Conservation (phyloP, 2,888 invertebrate species). For the Sturmia bella region DNA sequence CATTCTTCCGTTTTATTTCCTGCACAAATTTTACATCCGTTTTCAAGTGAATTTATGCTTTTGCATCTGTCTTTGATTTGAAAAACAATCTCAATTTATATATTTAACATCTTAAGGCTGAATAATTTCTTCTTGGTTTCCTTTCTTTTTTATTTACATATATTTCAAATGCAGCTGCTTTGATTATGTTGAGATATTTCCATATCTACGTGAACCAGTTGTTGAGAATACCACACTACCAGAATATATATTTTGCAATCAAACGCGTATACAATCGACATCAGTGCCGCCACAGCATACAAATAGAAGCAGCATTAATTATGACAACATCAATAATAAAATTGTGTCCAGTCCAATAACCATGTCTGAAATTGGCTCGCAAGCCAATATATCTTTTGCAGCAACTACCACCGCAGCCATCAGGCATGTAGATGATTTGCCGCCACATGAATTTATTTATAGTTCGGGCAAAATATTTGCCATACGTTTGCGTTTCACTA, state of each 20-base stretch:
- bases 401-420: constrained; percentile 54
- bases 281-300: constrained; percentile 58
- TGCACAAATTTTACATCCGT: constrained; percentile 48
- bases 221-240: constrained; percentile 79
- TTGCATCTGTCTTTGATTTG: constrained; percentile 16
- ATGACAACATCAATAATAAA: constrained; percentile 34
- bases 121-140: constrained; percentile 32
- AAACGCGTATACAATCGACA: constrained; percentile 65
- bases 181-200: constrained; percentile 81
- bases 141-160: too few relatives aligned
- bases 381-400: constrained; percentile 63
- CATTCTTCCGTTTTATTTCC: constrained; percentile 51
- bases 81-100: not conserved
- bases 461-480: constrained; percentile 77
- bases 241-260: constrained; percentile 80
- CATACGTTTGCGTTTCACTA: constrained; percentile 76
- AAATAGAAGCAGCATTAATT: constrained; percentile 54
- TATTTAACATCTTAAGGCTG: constrained; percentile 28
- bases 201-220: constrained; percentile 80
- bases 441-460: constrained; percentile 76
- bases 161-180: constrained; percentile 77
- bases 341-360: constrained; percentile 58
- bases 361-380: constrained; percentile 57
- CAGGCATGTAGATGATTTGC: constrained; percentile 67
- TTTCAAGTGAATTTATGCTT: constrained; percentile 11